Base-by-base conservation (phyloP, 2,888 invertebrate genomes). In the Bembecia ichneumoniformis region DNA sequence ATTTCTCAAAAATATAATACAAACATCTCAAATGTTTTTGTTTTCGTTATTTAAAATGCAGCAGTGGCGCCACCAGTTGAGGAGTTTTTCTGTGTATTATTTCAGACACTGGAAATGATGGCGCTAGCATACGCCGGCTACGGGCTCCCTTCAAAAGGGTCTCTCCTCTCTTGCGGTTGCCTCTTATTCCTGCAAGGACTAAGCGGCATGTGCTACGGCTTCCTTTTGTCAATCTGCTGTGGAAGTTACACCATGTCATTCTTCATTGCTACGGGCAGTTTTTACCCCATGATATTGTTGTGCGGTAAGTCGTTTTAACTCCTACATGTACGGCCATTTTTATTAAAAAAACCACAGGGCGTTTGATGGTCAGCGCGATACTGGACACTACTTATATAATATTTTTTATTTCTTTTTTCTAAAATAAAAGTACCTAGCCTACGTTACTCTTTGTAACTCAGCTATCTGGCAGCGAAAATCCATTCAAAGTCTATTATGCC, bases 121-220 rank as follows among this genome's bases (percentile, higher is more conserved):
- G 63, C 88, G 0, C 77, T 94, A 7, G 88, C 91, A 1, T 91
- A 92, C 68, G 58, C 82, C 0, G 84, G 90, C 7, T 93, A 91
- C 66, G 78, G 89, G 51, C 83, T 93, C 7, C 87, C 91, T 0
- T 89, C 88, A 34, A 74, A 87, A 1, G 95, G 95, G 1, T 90
- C 90, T 0, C 63, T 92, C 15, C 50, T 83, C 1, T 81, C 90
- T 35, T 89, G 93, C 13, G 88, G 91, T n/a, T 55, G 79, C 0
- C 66, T 96, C 47, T 77, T 94, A 3, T 88, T 94, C 56, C 77
- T 95, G 15, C 56, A 92, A 59, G 96, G 96, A 1, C 81, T 95
- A 48, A 91, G 92, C 62, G 97, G 96, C 52, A 95, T 97, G 95
- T 90, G 92, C 64, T 94, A 93, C 68, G 96, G 96, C 40, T 93